A percentile compares a stretch with the other conserved stretches of the same genome.
Evolutionary conservation across 2,888 invertebrate genomes (phyloP).

Genomic region (Atethmia centrago): DNA sequence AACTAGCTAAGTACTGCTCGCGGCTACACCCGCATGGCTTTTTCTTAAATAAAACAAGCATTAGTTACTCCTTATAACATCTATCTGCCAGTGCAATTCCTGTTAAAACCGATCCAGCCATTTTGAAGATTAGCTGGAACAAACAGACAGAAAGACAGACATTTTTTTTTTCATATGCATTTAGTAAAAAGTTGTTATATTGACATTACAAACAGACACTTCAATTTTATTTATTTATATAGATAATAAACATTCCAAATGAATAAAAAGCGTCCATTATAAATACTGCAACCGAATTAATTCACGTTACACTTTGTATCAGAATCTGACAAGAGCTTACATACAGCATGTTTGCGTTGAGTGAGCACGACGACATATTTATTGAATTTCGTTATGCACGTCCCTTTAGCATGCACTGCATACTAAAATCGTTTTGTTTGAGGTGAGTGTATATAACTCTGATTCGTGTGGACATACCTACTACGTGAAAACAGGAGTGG

Average conservation of each 20-base stretch:
- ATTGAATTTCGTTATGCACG: conserved; percentile 53
- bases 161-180: no score
- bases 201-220: no score
- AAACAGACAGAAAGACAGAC: no score
- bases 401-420: conserved; percentile 37
- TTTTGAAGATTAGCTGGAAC: no score
- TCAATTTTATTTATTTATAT: no score
- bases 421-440: conserved; percentile 42
- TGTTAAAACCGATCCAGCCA: no score
- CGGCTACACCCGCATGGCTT: no score
- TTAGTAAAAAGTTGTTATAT: no score
- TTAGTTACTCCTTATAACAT: no score
- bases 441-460: conserved; percentile 18
- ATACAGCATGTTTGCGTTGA: conserved; percentile 32
- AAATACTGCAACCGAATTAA: conserved; percentile 15
- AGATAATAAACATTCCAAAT: not conserved
- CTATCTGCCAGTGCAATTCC: no score
- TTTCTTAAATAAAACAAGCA: no score
- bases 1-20: no score
- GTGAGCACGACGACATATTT: conserved; percentile 44
- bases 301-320: conserved; percentile 12
- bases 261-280: not conserved
- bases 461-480: conserved; percentile 11
- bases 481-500: not conserved
- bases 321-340: conserved; percentile 37